phyloP scores from a whole-genome alignment of 2,888 invertebrate species.

The Dromius quadrimaculatus region DNA sequence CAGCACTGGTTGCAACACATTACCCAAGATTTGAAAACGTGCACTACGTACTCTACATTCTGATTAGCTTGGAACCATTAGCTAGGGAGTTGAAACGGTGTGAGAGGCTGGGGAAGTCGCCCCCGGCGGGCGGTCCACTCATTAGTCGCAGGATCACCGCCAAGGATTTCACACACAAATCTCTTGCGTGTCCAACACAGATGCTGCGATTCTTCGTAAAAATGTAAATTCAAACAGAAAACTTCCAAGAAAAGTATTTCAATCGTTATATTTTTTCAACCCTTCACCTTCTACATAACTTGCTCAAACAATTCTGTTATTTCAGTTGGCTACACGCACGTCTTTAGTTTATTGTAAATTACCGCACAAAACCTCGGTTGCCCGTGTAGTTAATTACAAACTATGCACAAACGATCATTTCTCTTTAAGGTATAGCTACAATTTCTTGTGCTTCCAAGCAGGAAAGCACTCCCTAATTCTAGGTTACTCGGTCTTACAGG shows the following conservation, averaged over 20 bases:
- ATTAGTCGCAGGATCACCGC: slow-evolving; percentile 57
- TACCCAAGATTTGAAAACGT: neutral
- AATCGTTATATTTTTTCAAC: too few species aligned
- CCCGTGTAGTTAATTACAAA: slow-evolving; percentile 42
- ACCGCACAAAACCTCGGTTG: slow-evolving; percentile 59
- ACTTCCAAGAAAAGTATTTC: too few species aligned
- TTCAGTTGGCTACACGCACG: slow-evolving; percentile 1
- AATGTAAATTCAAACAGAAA: too few species aligned
- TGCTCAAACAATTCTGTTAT: too few species aligned
- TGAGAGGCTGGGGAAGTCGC: too few species aligned
- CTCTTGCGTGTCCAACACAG: slow-evolving; percentile 48
- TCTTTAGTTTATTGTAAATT: slow-evolving; percentile 60
- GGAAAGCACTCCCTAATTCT: too few species aligned
- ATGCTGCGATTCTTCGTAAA: neutral
- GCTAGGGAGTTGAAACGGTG: slow-evolving; percentile 11
- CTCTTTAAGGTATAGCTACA: too few species aligned
- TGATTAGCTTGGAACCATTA: slow-evolving; percentile 34
- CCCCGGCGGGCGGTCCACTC: slow-evolving; percentile 58
- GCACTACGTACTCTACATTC: slow-evolving; percentile 12
- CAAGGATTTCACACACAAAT: slow-evolving; percentile 59
- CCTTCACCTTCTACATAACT: too few species aligned
- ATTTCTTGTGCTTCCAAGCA: too few species aligned
- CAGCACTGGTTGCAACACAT: neutral
- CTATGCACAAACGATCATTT: slow-evolving; percentile 41
- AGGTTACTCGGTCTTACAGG: too few species aligned